These are phyloP conservation scores for Nasua narica DNA, from an alignment of 2,797 vertebrate species.

Conservation along the genomic window DNA sequence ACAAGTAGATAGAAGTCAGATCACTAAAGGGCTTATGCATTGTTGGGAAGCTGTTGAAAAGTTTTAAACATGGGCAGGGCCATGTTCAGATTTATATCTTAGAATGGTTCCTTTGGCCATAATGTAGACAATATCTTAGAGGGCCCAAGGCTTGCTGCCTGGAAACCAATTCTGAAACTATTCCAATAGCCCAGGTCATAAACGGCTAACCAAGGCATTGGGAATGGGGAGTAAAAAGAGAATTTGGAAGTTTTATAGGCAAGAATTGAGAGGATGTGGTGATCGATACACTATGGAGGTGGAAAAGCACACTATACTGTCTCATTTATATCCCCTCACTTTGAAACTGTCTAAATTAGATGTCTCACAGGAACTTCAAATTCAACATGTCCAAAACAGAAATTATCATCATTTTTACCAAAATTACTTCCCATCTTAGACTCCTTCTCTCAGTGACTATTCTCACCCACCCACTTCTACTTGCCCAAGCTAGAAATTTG, in stretches of 20 bases:
- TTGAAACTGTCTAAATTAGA: neutral
- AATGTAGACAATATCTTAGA: neutral
- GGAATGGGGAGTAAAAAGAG: neutral
- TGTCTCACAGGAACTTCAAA: neutral
- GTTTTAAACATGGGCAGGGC: neutral
- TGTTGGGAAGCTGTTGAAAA: neutral
- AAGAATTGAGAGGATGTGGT: neutral
- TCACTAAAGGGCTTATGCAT: neutral
- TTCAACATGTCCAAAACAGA: conserved; percentile 2
- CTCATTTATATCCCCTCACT: neutral
- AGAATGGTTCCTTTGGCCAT: neutral
- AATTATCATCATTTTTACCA: neutral
- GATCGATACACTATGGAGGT: neutral
- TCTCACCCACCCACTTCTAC: neutral
- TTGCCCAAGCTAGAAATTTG: conserved; percentile 27
- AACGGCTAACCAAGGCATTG: neutral
- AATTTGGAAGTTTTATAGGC: neutral
- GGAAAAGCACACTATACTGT: neutral
- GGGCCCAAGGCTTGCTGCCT: neutral
- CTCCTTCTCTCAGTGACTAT: neutral
- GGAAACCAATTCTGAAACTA: neutral
- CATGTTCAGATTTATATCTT: neutral
- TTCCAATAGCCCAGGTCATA: neutral
- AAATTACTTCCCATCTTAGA: neutral
- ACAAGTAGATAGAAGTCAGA: neutral